Percentiles rank a stretch among this genome's conserved stretches.
Conservation (phyloP, 2,888 invertebrate species). For the Acrocyrtus sp. region DNA sequence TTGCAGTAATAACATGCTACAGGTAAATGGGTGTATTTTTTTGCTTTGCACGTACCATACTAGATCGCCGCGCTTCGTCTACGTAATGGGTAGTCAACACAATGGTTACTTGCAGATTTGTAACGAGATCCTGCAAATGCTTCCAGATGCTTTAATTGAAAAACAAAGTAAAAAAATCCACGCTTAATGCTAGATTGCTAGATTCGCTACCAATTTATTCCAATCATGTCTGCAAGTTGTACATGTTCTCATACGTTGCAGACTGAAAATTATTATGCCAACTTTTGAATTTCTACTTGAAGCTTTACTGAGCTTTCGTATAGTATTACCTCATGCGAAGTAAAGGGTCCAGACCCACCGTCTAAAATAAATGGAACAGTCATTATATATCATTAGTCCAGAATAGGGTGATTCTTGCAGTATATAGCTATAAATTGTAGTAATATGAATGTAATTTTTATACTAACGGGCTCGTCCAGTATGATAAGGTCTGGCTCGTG, state of each 20-base stretch:
- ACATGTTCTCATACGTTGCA: too few species aligned
- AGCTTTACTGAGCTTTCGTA: too few species aligned
- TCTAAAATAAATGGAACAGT: constrained; percentile 11
- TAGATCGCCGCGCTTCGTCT: constrained; percentile 26
- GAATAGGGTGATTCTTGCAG: too few species aligned
- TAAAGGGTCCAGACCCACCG: constrained; percentile 30
- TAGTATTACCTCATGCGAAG: constrained; percentile 29
- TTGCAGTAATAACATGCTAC: too few species aligned
- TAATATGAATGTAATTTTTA: background rate
- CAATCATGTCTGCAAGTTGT: too few species aligned
- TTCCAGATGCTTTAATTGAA: constrained; percentile 22
- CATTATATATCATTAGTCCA: too few species aligned
- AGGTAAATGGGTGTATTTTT: too few species aligned
- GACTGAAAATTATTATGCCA: too few species aligned
- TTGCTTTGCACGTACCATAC: constrained; percentile 11
- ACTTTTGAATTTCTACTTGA: too few species aligned
- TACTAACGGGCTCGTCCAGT: constrained; percentile 25
- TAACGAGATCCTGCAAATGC: constrained; percentile 24
- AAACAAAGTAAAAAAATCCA: background rate
- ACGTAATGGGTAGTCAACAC: constrained; percentile 26
- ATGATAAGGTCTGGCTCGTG: constrained; percentile 25
- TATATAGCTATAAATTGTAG: too few species aligned
- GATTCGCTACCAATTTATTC: too few species aligned
- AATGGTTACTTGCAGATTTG: constrained; percentile 25
- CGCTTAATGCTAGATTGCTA: too few species aligned